These are phyloP conservation scores for Threskiornis aethiopicus DNA, from an alignment of 2,797 vertebrate species.

Conservation along the genomic window DNA sequence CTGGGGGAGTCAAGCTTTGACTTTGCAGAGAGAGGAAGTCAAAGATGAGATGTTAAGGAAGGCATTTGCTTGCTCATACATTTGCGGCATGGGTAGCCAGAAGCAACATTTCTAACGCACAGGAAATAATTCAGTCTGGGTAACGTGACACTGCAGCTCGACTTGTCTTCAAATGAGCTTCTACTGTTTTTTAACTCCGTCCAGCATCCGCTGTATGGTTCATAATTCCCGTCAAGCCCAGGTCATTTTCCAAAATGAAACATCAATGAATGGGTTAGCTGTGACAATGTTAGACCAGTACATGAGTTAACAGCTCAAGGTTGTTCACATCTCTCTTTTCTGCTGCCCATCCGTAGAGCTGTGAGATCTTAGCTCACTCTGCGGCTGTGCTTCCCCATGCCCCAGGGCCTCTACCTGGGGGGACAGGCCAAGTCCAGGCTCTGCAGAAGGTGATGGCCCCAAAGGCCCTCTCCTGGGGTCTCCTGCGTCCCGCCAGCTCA, in stretches of 20 bases:
- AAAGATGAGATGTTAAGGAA: slow-evolving; percentile 34
- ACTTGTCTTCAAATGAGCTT: neutral
- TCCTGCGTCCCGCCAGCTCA: neutral
- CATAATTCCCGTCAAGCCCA: neutral
- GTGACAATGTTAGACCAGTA: rapidly evolving
- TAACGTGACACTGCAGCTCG: slow-evolving; percentile 26
- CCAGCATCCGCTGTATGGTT: neutral
- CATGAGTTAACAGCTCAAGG: neutral
- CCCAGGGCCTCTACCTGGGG: neutral
- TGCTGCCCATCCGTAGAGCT: neutral
- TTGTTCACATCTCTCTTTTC: neutral
- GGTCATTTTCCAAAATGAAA: neutral
- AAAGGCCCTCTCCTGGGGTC: neutral
- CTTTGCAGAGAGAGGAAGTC: neutral
- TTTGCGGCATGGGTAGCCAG: slow-evolving; percentile 24
- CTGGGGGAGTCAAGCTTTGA: neutral
- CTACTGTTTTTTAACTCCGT: neutral
- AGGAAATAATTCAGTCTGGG: slow-evolving; percentile 52
- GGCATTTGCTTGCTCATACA: slow-evolving; percentile 38
- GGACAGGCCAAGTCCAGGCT: neutral
- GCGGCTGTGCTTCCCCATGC: neutral
- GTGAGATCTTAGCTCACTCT: neutral
- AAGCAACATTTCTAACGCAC: slow-evolving; percentile 18
- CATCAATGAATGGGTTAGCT: neutral
- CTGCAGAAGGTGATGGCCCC: neutral